Percentiles rank a stretch among this genome's conserved stretches.
phyloP scores from a whole-genome alignment of 2,797 vertebrate species.

The Notamacropus eugenii region DNA sequence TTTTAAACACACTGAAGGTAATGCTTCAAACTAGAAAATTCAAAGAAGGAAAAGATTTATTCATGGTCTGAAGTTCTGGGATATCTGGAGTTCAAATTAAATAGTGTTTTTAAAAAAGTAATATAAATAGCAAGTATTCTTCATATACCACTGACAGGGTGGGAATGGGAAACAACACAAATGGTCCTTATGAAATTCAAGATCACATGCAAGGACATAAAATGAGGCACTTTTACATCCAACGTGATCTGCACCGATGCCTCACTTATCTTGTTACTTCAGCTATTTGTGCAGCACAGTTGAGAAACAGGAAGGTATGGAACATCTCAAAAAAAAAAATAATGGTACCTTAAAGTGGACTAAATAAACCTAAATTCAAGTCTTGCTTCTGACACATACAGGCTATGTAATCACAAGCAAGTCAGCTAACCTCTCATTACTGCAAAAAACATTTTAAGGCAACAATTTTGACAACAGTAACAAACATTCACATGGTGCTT shows the following conservation, averaged over 20 bases:
- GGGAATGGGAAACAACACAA: background rate
- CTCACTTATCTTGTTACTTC: slow-evolving; percentile 28
- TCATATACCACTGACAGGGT: background rate
- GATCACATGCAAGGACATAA: background rate
- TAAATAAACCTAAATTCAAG: background rate
- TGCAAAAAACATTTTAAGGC: background rate
- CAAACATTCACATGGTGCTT: background rate
- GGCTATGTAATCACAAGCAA: background rate
- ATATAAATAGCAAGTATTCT: background rate
- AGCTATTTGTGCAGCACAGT: background rate
- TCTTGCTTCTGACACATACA: background rate
- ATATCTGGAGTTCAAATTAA: background rate
- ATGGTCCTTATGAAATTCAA: background rate
- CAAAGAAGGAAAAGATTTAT: background rate
- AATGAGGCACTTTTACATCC: background rate
- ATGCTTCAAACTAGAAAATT: background rate
- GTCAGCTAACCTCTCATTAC: background rate
- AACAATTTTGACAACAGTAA: background rate
- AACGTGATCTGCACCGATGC: background rate
- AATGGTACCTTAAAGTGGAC: background rate
- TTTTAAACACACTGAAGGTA: background rate
- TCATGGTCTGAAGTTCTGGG: background rate
- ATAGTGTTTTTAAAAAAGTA: background rate
- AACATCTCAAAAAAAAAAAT: background rate
- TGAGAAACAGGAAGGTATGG: background rate